These are phyloP conservation scores for Drepanosiphum platanoidis DNA, from an alignment of 2,888 invertebrate species.

Conservation along the genomic window DNA sequence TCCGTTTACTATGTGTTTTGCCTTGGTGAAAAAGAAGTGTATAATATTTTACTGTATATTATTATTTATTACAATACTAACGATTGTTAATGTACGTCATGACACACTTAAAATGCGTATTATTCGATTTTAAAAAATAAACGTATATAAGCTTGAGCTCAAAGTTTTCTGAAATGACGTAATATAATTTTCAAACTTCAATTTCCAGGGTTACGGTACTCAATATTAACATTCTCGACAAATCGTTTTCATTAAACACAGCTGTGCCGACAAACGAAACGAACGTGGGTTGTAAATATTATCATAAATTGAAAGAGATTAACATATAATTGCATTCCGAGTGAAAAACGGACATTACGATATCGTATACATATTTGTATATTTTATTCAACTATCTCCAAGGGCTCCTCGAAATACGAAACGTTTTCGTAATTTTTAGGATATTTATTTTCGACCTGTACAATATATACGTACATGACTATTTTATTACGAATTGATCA, in stretches of 20 bases:
- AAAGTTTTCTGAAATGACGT: slow-evolving; percentile 29
- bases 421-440: not conserved
- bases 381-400: not conserved
- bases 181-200: slow-evolving; percentile 19
- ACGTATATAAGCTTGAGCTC: not conserved
- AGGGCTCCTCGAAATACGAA: not conserved
- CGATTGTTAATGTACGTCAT: not conserved
- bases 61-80: not conserved
- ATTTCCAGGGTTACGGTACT: slow-evolving; percentile 20
- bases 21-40: not conserved
- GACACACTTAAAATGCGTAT: not conserved
- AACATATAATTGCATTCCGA: not conserved
- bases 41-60: not conserved
- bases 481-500: no score
- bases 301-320: slow-evolving; percentile 25
- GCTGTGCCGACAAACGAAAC: not conserved
- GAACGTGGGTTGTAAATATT: slow-evolving; percentile 34
- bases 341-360: not conserved
- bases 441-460: not conserved
- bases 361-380: not conserved
- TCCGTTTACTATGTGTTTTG: not conserved
- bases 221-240: slow-evolving; percentile 2
- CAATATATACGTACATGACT: no score
- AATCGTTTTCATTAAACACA: slow-evolving; percentile 6
- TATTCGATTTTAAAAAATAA: not conserved